phyloP scores from a whole-genome alignment of 1,140 invertebrate species.

The Brachionus plicatilis region DNA sequence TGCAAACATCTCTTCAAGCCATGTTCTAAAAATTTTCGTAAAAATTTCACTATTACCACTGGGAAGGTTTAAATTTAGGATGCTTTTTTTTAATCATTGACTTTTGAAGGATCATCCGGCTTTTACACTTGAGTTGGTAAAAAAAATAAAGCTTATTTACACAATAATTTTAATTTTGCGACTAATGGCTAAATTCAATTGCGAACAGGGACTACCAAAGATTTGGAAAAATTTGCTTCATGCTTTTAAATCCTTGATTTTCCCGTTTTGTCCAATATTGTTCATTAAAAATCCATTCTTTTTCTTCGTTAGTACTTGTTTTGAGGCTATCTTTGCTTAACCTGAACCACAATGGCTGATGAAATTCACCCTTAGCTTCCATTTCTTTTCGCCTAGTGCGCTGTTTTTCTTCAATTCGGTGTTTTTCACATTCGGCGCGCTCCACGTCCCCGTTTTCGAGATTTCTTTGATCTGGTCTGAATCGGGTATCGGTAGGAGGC shows the following conservation, averaged over 20 bases:
- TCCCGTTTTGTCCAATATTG: conserved; percentile 39
- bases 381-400: conserved; percentile 23
- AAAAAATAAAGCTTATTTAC: not conserved
- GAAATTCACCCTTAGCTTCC: not conserved
- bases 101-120: not conserved
- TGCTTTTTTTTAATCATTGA: not conserved
- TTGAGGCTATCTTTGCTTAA: conserved; percentile 22
- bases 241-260: conserved; percentile 38
- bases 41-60: not conserved
- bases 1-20: not conserved
- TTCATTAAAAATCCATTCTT: conserved; percentile 38
- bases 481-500: conserved; percentile 70
- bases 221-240: conserved; percentile 12
- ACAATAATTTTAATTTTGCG: not conserved
- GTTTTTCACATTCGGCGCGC: conserved; percentile 14
- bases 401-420: conserved; percentile 39
- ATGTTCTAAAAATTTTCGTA: not conserved
- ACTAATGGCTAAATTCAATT: not conserved
- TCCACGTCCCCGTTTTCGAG: conserved; percentile 35
- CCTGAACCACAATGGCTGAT: conserved; percentile 26
- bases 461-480: conserved; percentile 57
- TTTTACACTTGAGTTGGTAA: not conserved
- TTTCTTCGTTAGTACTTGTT: conserved; percentile 30
- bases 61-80: not conserved
- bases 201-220: not conserved